Base-by-base conservation (phyloP, 2,113 vertebrate genomes). In the Rhea pennata region DNA sequence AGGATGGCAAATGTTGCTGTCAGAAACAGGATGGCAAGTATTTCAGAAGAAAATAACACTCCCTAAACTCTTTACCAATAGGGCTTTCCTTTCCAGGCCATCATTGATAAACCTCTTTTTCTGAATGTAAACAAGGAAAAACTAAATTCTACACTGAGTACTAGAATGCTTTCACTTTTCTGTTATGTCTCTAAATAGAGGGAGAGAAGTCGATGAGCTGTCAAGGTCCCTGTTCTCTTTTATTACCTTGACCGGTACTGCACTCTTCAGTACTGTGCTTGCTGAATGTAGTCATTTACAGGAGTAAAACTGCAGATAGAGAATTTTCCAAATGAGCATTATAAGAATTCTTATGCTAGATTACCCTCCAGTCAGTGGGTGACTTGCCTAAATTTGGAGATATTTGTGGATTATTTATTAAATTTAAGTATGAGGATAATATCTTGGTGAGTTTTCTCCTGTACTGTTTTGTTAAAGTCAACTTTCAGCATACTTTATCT, bases 71-170 rank as follows among this genome's bases (percentile, higher is more conserved):
- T 26, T 51, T 71, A 22, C 33, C 10, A 36, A 17, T 51, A 33
- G 15, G 65, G 31, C 31, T 36, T 71, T 71, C 7, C 21, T 71
- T 70, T 48, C 33, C 15, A 71, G 48, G 48, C 48, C 33, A 36
- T 51, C 0, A 1, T 24, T 48, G 22, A 21, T 72, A 76, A 36
- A 73, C 9, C 23, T 0, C 0, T 58, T 83, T 33, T 58, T 87
- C 59, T 73, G 33, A 71, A 72, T 15, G 16, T n/a, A 24, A 80
- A 19, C 5, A 81, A 87, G n/a, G n/a, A 62, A 31, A 80, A 85
- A 58, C 27, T 22, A 19, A 88, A 50, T 86, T 61, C 23, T 11
- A 20, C 17, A 3, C 11, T 51, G 24, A 42, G 1, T 26, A 69
- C n/a, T 64, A 64, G 42, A 46, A 26, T 31, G 51, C 6, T 71